Conservation (phyloP, 1,140 invertebrate genomes). For the Procambarus virginalis region DNA sequence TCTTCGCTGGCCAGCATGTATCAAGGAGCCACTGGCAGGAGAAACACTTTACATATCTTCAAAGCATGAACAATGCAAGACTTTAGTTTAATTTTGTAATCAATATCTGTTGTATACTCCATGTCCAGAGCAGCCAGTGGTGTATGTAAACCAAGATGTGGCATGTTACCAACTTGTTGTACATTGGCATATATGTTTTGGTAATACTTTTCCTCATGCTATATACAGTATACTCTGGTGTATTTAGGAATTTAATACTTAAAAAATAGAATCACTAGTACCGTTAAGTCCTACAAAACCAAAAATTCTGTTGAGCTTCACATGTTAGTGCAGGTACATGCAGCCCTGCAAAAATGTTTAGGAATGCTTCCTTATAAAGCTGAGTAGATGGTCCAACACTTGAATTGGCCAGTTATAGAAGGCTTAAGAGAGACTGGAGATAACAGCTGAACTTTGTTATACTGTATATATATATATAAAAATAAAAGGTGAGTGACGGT, state of each 20-base stretch:
- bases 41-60: slow-evolving; percentile 10
- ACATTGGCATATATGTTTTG: background rate
- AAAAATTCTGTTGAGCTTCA: slow-evolving; percentile 1
- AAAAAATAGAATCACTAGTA: slow-evolving; percentile 1
- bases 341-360: background rate
- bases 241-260: background rate
- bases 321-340: background rate
- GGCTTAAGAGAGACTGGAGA: background rate
- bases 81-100: background rate
- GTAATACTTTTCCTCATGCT: background rate
- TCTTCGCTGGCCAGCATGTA: background rate
- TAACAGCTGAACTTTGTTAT: background rate
- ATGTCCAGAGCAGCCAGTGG: slow-evolving; percentile 1
- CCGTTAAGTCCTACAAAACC: background rate
- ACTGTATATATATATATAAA: no score
- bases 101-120: background rate
- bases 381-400: background rate
- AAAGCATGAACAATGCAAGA: background rate
- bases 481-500: background rate
- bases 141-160: background rate
- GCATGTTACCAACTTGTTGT: background rate
- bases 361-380: background rate
- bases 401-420: background rate
- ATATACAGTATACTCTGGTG: slow-evolving; percentile 10
- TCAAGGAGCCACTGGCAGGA: background rate